Evolutionary conservation across 2,797 vertebrate genomes (phyloP).

Genomic region (Chaunax sp.): DNA sequence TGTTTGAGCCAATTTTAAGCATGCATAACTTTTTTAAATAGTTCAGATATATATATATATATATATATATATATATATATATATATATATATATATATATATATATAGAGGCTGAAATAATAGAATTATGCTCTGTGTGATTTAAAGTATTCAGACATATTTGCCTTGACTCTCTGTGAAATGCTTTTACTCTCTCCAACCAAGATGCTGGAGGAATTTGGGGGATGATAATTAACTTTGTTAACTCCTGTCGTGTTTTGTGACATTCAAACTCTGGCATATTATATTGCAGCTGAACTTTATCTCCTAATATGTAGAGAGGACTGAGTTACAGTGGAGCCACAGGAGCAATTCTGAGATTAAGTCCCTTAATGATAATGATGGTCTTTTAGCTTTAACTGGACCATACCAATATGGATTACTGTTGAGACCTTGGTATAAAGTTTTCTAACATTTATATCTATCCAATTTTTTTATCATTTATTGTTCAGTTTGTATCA

Average conservation of each 20-base stretch:
- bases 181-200: background rate
- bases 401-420: too few species aligned
- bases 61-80: too few species aligned
- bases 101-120: constrained; percentile 26
- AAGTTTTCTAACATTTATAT: background rate
- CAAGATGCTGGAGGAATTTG: background rate
- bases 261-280: background rate
- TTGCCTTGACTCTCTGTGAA: background rate
- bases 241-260: background rate
- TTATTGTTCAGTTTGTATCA: background rate
- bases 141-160: constrained; percentile 22
- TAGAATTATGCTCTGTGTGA: background rate
- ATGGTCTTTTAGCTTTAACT: background rate
- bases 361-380: too few species aligned
- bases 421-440: background rate
- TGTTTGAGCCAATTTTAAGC: background rate
- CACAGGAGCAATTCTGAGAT: too few species aligned
- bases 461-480: background rate
- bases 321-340: too few species aligned
- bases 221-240: background rate
- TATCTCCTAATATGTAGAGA: background rate
- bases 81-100: too few species aligned
- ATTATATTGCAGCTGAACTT: background rate
- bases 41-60: too few species aligned
- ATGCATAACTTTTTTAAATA: constrained; percentile 10